phyloP scores from a whole-genome alignment of 2,113 vertebrate species.

The Arenaria interpres region DNA sequence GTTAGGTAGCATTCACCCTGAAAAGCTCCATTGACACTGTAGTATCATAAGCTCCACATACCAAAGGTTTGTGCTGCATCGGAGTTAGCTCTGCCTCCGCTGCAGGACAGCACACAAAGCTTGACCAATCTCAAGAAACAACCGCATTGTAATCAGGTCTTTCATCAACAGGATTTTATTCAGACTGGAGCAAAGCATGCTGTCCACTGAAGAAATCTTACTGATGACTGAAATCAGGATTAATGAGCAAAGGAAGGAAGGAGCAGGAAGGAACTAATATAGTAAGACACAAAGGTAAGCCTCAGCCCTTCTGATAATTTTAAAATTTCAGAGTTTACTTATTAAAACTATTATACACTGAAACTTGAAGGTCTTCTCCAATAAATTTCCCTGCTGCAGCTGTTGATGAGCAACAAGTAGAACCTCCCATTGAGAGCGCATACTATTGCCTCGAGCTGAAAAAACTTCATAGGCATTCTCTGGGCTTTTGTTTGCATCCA shows the following conservation, averaged over 20 bases:
- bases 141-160: background rate
- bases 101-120: background rate
- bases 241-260: background rate
- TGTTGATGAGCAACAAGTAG: background rate
- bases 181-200: background rate
- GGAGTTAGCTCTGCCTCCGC: background rate
- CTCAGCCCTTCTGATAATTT: background rate
- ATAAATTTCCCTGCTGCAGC: background rate
- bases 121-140: background rate
- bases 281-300: background rate
- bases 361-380: background rate
- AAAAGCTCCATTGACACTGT: background rate
- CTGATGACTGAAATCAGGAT: background rate
- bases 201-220: background rate
- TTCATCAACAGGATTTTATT: background rate
- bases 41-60: background rate
- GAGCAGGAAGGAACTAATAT: background rate
- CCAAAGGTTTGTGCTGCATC: background rate
- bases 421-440: background rate
- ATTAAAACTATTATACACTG: background rate
- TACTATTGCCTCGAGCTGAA: background rate
- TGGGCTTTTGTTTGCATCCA: background rate
- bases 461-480: background rate
- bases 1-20: background rate
- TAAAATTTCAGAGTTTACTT: background rate